phyloP scores from a whole-genome alignment of 2,113 vertebrate species.

The Corythornis madagascariensis region DNA sequence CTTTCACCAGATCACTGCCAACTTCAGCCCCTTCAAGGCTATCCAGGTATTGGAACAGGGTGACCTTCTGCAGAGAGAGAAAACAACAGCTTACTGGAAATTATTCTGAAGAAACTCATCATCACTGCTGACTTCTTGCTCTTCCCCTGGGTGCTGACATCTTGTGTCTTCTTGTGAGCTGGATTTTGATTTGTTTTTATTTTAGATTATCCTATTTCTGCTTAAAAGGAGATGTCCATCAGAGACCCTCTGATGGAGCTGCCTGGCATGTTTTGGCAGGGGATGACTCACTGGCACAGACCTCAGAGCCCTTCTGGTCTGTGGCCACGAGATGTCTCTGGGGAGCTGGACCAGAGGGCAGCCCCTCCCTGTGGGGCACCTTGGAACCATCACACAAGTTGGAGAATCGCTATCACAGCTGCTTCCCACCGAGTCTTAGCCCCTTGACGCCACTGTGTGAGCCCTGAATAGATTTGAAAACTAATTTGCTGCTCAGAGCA shows the following conservation, averaged over 20 bases:
- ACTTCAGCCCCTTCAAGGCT: neutral
- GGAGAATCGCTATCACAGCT: neutral
- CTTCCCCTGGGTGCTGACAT: neutral
- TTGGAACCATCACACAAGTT: neutral
- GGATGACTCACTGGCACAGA: neutral
- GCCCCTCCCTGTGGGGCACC: neutral
- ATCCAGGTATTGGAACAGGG: neutral
- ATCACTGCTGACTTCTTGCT: neutral
- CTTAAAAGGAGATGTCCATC: neutral
- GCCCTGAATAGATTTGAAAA: conserved; percentile 53
- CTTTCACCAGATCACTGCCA: conserved; percentile 19
- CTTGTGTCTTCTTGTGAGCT: neutral
- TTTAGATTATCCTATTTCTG: neutral
- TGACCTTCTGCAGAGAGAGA: neutral
- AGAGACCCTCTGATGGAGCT: neutral
- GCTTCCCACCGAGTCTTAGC: neutral
- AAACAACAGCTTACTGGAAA: neutral
- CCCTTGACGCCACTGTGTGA: neutral
- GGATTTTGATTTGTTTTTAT: neutral
- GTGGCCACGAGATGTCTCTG: rapidly evolving
- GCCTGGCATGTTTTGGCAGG: neutral
- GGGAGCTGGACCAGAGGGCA: neutral
- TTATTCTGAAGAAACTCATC: neutral
- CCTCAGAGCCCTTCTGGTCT: neutral
- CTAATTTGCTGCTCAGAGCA: conserved; percentile 63